A percentile compares a stretch with the other conserved stretches of the same genome.
These are phyloP conservation scores for Scopus umbretta DNA, from an alignment of 2,113 vertebrate species.

Conservation along the genomic window DNA sequence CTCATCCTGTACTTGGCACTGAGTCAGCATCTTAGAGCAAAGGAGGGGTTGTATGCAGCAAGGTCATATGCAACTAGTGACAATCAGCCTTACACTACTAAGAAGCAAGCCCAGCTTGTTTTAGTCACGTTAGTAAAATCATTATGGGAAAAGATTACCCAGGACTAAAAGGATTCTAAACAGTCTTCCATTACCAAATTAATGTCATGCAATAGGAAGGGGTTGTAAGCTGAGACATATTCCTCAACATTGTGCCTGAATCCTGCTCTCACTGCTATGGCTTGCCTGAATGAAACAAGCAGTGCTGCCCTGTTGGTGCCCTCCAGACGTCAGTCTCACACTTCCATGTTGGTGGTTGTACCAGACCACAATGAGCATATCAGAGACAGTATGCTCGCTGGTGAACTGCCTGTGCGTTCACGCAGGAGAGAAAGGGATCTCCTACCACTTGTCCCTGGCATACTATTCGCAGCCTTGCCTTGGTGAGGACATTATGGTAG, in stretches of 20 bases:
- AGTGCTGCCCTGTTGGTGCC: background rate
- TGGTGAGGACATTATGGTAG: background rate
- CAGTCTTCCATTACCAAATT: background rate
- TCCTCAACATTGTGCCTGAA: background rate
- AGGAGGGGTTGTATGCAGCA: background rate
- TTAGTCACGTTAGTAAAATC: background rate
- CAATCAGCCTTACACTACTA: background rate
- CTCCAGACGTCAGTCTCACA: background rate
- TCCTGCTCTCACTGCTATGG: background rate
- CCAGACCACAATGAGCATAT: background rate
- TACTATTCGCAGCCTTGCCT: background rate
- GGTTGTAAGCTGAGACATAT: background rate
- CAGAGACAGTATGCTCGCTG: background rate
- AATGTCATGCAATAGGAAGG: background rate
- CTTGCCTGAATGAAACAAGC: background rate
- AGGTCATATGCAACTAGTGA: background rate
- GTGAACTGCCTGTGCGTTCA: background rate
- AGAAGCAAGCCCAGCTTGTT: background rate
- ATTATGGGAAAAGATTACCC: background rate
- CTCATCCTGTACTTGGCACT: background rate
- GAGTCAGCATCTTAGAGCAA: background rate
- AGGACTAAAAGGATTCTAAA: background rate
- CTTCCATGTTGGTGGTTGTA: background rate
- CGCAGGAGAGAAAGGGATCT: background rate
- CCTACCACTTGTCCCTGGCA: background rate